Evolutionary conservation across 2,113 vertebrate species (phyloP).

Genomic region (Coracopsis vasa): DNA sequence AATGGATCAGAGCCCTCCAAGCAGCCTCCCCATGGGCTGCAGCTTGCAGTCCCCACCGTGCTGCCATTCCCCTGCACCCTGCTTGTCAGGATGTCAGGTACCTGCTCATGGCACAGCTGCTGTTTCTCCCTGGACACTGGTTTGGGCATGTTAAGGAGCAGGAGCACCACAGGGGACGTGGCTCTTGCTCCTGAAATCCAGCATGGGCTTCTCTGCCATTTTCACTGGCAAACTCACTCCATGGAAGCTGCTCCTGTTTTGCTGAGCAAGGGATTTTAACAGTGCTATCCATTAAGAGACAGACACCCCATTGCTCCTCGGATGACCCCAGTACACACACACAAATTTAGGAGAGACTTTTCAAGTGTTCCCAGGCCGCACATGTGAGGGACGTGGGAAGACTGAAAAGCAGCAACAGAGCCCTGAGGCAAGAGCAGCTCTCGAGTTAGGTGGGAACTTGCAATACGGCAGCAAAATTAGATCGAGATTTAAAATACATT

Average conservation of each 20-base stretch:
- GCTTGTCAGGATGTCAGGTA: not conserved
- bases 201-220: not conserved
- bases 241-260: not conserved
- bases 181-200: not conserved
- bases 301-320: not conserved
- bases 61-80: not conserved
- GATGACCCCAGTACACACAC: not conserved
- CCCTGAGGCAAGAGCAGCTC: constrained; percentile 5
- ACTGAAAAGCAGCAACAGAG: constrained; percentile 15
- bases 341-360: not conserved
- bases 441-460: not conserved
- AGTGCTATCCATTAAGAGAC: accelerated
- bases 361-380: not conserved
- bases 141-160: not conserved
- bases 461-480: constrained; percentile 21
- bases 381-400: not conserved
- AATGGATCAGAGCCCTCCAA: not conserved
- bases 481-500: not conserved
- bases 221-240: not conserved
- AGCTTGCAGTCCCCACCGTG: not conserved
- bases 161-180: accelerated
- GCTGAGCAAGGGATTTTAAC: not conserved
- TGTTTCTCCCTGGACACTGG: not conserved
- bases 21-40: accelerated
- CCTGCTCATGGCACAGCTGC: accelerated